Evolutionary conservation across 2,113 vertebrate species (phyloP).

Genomic region (Elephas maximus): DNA sequence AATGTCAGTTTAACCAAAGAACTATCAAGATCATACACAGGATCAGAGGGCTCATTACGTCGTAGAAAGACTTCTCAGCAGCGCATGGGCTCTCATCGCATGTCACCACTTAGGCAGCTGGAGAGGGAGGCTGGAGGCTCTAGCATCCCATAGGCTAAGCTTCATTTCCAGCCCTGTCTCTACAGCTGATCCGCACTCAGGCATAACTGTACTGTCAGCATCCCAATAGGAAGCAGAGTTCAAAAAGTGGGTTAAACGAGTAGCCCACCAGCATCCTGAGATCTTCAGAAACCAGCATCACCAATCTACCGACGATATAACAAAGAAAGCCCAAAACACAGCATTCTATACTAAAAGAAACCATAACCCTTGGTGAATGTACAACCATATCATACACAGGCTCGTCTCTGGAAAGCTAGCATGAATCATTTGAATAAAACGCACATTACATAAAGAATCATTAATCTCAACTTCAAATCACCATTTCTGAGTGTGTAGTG

Average conservation of each 20-base stretch:
- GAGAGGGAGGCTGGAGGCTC: not conserved
- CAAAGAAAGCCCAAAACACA: not conserved
- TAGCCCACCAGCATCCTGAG: not conserved
- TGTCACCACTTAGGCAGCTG: no score
- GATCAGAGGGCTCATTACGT: not conserved
- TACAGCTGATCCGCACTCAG: not conserved
- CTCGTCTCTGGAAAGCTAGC: not conserved
- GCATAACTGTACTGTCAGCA: not conserved
- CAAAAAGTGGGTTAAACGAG: not conserved
- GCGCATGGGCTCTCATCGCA: fast-evolving
- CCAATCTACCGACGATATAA: not conserved
- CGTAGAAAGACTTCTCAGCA: not conserved
- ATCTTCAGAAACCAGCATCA: not conserved
- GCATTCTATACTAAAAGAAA: not conserved
- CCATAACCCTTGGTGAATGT: not conserved
- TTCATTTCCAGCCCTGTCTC: not conserved
- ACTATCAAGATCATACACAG: not conserved
- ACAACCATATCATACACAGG: fast-evolving
- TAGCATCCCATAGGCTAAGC: not conserved
- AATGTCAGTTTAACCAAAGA: not conserved
- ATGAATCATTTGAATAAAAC: not conserved
- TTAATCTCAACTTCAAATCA: not conserved
- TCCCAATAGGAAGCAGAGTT: not conserved
- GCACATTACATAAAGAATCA: not conserved
- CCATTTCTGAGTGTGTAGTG: not conserved